These are phyloP conservation scores for Chaitophorus viminalis DNA, from an alignment of 2,888 invertebrate genomes.

Conservation along the genomic window DNA sequence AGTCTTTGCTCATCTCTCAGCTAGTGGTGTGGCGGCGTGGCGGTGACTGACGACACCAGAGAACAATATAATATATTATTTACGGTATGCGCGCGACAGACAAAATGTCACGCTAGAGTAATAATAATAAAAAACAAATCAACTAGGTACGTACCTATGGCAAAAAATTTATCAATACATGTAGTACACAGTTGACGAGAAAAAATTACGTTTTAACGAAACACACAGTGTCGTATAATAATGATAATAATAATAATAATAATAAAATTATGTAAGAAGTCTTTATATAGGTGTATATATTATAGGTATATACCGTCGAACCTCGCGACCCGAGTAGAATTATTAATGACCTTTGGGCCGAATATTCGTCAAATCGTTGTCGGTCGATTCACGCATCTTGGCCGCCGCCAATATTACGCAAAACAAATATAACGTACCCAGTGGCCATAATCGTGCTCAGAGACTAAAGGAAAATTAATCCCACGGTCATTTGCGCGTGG, in stretches of 20 bases:
- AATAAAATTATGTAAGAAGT: not conserved
- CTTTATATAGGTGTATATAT: not conserved
- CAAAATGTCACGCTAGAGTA: not conserved
- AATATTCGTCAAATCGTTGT: slow-evolving; percentile 45
- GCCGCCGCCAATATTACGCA: slow-evolving; percentile 34
- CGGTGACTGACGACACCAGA: slow-evolving; percentile 26
- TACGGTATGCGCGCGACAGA: not conserved
- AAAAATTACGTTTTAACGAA: slow-evolving; percentile 30
- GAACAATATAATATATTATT: slow-evolving; percentile 23
- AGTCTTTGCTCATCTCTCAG: slow-evolving; percentile 36
- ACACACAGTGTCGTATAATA: not conserved
- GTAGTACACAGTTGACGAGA: not conserved
- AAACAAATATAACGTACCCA: slow-evolving; percentile 21
- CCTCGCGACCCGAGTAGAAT: slow-evolving; percentile 1
- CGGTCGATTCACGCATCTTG: not conserved
- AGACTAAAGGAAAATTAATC: slow-evolving; percentile 43
- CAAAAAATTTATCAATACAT: not conserved
- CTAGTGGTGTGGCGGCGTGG: slow-evolving; percentile 1
- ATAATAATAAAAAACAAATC: slow-evolving; percentile 4
- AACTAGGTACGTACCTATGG: not conserved
- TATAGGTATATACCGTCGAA: not conserved
- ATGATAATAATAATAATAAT: slow-evolving; percentile 3
- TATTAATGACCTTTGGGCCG: slow-evolving; percentile 34
- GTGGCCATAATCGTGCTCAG: slow-evolving; percentile 38
- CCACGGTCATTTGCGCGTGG: slow-evolving; percentile 37